These are phyloP conservation scores for Venturia canescens DNA, from an alignment of 1,140 invertebrate genomes.

Conservation along the genomic window DNA sequence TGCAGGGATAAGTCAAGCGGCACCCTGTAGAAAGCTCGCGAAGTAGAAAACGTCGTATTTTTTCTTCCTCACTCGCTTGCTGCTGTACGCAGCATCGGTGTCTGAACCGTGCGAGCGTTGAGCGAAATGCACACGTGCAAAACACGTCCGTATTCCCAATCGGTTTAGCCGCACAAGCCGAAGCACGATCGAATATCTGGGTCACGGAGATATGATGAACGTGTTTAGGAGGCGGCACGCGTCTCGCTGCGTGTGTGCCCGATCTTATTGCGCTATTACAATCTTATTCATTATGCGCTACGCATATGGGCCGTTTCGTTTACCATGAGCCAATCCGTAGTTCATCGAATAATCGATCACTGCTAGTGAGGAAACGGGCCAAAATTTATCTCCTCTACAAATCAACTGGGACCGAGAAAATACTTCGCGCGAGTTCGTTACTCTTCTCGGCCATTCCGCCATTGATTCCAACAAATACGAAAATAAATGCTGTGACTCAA, in stretches of 20 bases:
- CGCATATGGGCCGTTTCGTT: background rate
- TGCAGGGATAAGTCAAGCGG: too few relatives aligned
- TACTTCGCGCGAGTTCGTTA: too few relatives aligned
- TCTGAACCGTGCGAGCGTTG: background rate
- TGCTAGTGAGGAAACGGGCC: too few relatives aligned
- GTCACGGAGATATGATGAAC: conserved; percentile 24
- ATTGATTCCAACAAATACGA: too few relatives aligned
- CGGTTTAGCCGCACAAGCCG: background rate
- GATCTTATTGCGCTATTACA: background rate
- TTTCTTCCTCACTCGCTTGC: background rate
- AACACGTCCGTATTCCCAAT: background rate
- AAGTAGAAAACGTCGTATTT: background rate
- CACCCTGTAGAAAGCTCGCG: background rate
- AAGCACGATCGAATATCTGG: conserved; percentile 12
- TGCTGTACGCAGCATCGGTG: background rate
- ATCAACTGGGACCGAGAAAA: too few relatives aligned
- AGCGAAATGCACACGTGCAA: conserved; percentile 20
- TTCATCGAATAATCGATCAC: too few relatives aligned
- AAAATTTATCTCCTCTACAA: too few relatives aligned
- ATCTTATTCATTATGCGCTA: conserved; percentile 9
- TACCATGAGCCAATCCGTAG: too few relatives aligned
- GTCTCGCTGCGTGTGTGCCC: conserved; percentile 24
- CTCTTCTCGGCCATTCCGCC: too few relatives aligned
- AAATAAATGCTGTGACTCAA: too few relatives aligned
- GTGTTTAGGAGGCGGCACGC: conserved; percentile 25